Evolutionary conservation across 2,113 vertebrate species (phyloP).

Genomic region (Synchiropus splendidus): DNA sequence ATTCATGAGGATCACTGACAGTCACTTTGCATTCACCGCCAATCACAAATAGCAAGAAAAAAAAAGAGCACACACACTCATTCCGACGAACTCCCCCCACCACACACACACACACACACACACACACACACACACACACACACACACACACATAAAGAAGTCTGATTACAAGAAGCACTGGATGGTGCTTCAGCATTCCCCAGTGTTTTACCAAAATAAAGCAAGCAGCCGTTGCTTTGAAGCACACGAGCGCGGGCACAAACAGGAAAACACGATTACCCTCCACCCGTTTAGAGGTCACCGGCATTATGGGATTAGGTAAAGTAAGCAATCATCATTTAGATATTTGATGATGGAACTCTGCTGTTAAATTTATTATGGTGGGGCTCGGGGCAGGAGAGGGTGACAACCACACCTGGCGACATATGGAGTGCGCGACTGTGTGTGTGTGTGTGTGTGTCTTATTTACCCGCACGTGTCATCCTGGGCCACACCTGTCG

Average conservation of each 20-base stretch:
- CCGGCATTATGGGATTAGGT: constrained; percentile 68
- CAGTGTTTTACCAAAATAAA: constrained; percentile 58
- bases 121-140: constrained; percentile 28
- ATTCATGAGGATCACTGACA: constrained; percentile 72
- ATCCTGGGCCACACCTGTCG: constrained; percentile 31
- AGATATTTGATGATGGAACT: constrained; percentile 71
- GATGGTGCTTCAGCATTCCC: constrained; percentile 48
- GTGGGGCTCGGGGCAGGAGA: constrained; percentile 49
- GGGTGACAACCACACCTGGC: constrained; percentile 59
- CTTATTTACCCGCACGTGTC: constrained; percentile 29
- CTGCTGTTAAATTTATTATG: constrained; percentile 72
- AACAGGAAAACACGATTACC: constrained; percentile 55
- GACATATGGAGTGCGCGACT: constrained; percentile 43
- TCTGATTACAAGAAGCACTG: constrained; percentile 59
- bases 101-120: constrained; percentile 16
- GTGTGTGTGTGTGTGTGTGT: constrained; percentile 12
- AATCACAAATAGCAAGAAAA: constrained; percentile 63
- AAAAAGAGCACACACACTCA: constrained; percentile 7
- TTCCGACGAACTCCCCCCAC: no score
- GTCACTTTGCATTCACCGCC: constrained; percentile 70
- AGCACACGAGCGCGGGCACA: constrained; percentile 21
- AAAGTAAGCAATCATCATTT: constrained; percentile 71
- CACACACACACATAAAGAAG: constrained; percentile 46
- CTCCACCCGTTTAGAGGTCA: constrained; percentile 55
- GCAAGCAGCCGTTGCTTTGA: constrained; percentile 21